Evolutionary conservation across 2,113 vertebrate genomes (phyloP).

Genomic region (Gallinago jamesoni): DNA sequence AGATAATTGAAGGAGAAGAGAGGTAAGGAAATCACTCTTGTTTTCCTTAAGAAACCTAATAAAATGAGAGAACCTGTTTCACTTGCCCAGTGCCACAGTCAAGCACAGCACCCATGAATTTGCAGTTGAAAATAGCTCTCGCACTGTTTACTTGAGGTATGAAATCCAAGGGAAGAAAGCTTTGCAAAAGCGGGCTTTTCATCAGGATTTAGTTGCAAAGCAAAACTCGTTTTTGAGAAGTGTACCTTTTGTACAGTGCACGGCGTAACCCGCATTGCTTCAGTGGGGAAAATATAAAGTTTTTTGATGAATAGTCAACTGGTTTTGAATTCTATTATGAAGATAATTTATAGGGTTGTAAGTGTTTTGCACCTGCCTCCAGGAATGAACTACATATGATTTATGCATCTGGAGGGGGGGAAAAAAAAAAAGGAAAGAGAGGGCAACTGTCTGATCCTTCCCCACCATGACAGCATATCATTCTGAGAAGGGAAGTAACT

Average conservation of each 20-base stretch:
- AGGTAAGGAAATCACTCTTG: not conserved
- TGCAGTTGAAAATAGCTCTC: not conserved
- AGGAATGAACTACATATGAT: not conserved
- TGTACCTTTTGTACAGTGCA: accelerated
- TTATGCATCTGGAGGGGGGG: not conserved
- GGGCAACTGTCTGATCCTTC: not conserved
- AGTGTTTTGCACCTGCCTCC: not conserved
- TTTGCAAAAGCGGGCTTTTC: not conserved
- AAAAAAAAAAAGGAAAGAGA: not conserved
- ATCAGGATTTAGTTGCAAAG: not conserved
- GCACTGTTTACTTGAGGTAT: not conserved
- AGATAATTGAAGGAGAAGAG: not conserved
- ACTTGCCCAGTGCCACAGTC: not conserved
- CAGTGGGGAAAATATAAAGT: not conserved
- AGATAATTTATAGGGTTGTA: not conserved
- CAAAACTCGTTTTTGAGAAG: not conserved
- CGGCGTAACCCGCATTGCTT: not conserved
- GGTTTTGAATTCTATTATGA: not conserved
- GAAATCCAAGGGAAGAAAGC: not conserved
- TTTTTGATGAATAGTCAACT: not conserved
- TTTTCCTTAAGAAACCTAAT: not conserved
- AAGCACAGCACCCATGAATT: not conserved
- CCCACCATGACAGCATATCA: constrained; percentile 1
- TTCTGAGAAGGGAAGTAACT: constrained; percentile 50
- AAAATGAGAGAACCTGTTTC: not conserved